These are phyloP conservation scores for Helogale parvula DNA, from an alignment of 2,113 vertebrate genomes.

Conservation along the genomic window DNA sequence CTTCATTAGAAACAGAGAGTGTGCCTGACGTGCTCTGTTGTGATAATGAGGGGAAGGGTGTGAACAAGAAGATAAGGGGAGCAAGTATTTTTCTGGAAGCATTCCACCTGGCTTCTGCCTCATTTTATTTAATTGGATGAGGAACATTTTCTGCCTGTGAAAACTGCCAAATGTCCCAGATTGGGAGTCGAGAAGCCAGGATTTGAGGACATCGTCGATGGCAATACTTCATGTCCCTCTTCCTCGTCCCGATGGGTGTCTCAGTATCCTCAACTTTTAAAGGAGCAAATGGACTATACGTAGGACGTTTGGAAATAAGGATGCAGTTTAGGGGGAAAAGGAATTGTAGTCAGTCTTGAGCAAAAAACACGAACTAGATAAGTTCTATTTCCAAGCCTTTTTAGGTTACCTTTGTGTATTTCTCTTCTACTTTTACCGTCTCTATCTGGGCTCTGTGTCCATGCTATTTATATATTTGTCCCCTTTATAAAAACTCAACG, in stretches of 20 bases:
- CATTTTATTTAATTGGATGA: constrained; percentile 79
- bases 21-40: constrained; percentile 69
- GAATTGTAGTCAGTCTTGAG: neutral
- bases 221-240: neutral
- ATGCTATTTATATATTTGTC: neutral
- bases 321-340: neutral
- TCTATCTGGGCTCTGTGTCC: neutral
- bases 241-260: neutral
- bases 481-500: neutral
- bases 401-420: neutral
- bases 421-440: neutral
- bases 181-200: constrained; percentile 70
- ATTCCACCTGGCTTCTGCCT: constrained; percentile 78
- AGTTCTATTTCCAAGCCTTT: neutral
- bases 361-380: neutral
- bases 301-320: neutral
- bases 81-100: constrained; percentile 77
- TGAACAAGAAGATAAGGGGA: constrained; percentile 78
- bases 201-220: constrained; percentile 50
- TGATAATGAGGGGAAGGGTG: constrained; percentile 79
- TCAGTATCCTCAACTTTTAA: neutral
- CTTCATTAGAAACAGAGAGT: constrained; percentile 71
- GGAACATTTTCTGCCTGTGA: constrained; percentile 79
- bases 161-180: constrained; percentile 77
- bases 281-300: neutral